A percentile compares a stretch with the other conserved stretches of the same genome.
Evolutionary conservation across 2,888 invertebrate genomes (phyloP).

Genomic region (Caenorhabditis sinica): DNA sequence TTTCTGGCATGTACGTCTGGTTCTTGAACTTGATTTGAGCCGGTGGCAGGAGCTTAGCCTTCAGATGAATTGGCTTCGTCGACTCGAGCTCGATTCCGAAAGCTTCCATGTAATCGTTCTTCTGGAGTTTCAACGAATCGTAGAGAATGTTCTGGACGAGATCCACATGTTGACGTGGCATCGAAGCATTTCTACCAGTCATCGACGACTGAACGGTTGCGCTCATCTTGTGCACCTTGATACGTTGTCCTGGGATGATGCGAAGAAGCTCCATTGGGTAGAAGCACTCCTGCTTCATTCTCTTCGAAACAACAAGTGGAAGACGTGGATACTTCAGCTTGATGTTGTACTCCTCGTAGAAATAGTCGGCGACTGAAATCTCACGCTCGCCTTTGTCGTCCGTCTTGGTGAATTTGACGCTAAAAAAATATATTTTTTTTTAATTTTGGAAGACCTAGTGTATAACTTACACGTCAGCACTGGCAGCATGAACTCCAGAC

Average conservation of each 20-base stretch:
- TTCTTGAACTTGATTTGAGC: slow-evolving; percentile 36
- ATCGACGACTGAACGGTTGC: slow-evolving; percentile 42
- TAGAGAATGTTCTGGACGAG: slow-evolving; percentile 1
- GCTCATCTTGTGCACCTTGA: slow-evolving; percentile 50
- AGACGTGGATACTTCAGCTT: slow-evolving; percentile 55
- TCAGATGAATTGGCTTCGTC: slow-evolving; percentile 5
- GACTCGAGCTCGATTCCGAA: slow-evolving; percentile 45
- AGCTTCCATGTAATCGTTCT: slow-evolving; percentile 50
- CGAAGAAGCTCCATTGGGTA: slow-evolving; percentile 64
- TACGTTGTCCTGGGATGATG: slow-evolving; percentile 62
- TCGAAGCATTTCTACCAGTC: slow-evolving; percentile 41
- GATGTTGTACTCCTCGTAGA: slow-evolving; percentile 42
- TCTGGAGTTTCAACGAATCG: slow-evolving; percentile 15
- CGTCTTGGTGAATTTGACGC: slow-evolving; percentile 19
- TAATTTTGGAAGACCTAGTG: no score
- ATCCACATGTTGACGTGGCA: slow-evolving; percentile 46
- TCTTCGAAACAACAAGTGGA: slow-evolving; percentile 44
- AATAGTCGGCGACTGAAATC: slow-evolving; percentile 62
- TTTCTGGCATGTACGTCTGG: slow-evolving; percentile 3
- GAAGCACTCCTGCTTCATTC: slow-evolving; percentile 12
- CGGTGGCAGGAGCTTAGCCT: slow-evolving; percentile 36
- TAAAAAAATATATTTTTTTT: slow-evolving; percentile 25
- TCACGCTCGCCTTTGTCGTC: slow-evolving; percentile 18
- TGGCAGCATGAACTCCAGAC: neutral
- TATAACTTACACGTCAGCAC: slow-evolving; percentile 19